A percentile compares a stretch with the other conserved stretches of the same genome.
phyloP scores from a whole-genome alignment of 1,140 invertebrate species.

The Dendroctonus valens region DNA sequence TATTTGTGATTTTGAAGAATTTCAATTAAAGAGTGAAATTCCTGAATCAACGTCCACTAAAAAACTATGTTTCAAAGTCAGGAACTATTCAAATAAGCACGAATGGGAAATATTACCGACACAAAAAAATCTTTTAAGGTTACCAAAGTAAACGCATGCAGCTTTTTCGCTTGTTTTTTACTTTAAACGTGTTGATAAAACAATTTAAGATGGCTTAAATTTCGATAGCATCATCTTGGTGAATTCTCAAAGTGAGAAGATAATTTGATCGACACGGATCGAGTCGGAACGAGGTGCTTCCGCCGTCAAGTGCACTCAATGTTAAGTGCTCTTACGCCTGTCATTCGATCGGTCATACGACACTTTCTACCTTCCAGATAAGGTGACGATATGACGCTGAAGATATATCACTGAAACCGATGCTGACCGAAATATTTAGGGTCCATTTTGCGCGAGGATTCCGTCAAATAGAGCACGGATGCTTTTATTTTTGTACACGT shows the following conservation, averaged over 20 bases:
- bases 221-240: conserved; percentile 21
- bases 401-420: conserved; percentile 3
- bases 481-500: too few relatives aligned
- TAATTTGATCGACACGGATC: conserved; percentile 41
- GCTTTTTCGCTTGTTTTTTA: too few relatives aligned
- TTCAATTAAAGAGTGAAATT: too few relatives aligned
- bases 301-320: conserved; percentile 41
- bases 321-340: conserved; percentile 40
- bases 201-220: conserved; percentile 16
- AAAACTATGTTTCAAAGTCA: too few relatives aligned
- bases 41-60: too few relatives aligned
- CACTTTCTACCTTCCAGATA: conserved; percentile 34
- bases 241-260: conserved; percentile 31
- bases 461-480: too few relatives aligned
- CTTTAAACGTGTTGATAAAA: neutral
- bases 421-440: conserved; percentile 2
- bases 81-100: too few relatives aligned
- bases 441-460: too few relatives aligned
- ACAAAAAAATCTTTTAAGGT: too few relatives aligned
- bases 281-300: conserved; percentile 40
- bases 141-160: too few relatives aligned
- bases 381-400: conserved; percentile 19
- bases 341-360: conserved; percentile 40
- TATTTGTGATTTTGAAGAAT: too few relatives aligned
- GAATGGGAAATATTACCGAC: too few relatives aligned